Conservation (phyloP, 2,888 invertebrate genomes). For the Andrena fulva region DNA sequence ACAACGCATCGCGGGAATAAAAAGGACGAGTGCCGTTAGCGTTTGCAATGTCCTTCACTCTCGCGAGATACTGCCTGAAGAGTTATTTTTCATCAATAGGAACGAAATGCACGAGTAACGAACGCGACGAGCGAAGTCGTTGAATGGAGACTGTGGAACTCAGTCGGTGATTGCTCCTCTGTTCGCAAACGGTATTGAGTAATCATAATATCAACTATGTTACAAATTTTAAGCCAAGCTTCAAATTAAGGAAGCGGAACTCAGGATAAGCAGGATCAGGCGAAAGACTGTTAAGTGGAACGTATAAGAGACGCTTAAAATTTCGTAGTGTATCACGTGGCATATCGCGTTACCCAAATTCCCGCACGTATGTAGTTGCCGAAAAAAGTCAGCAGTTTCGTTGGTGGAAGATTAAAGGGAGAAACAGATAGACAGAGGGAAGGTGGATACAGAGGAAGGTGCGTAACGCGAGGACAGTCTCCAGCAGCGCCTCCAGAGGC, state of each 20-base stretch:
- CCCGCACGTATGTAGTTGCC: constrained; percentile 14
- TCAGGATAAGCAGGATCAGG: too few species aligned
- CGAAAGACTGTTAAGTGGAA: not conserved
- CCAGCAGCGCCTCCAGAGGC: constrained; percentile 69
- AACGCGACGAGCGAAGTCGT: not conserved
- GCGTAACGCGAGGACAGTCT: constrained; percentile 65
- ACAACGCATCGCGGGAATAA: too few species aligned
- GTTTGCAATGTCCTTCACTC: too few species aligned
- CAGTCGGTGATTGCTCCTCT: not conserved
- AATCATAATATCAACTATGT: too few species aligned
- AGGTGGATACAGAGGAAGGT: constrained; percentile 58
- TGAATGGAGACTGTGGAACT: not conserved
- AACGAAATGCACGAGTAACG: not conserved
- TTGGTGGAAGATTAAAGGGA: constrained; percentile 42
- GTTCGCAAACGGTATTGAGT: not conserved
- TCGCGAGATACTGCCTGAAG: not conserved
- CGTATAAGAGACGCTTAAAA: not conserved
- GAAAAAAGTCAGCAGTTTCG: constrained; percentile 27
- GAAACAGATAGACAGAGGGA: constrained; percentile 23
- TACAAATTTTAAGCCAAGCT: not conserved
- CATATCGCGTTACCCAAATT: constrained; percentile 11
- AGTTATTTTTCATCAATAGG: not conserved
- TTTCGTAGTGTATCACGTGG: not conserved
- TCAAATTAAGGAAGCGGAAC: not conserved
- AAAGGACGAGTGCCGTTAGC: not conserved